Conservation (phyloP, 2,113 vertebrate genomes). For the Sakesphorus luctuosus region DNA sequence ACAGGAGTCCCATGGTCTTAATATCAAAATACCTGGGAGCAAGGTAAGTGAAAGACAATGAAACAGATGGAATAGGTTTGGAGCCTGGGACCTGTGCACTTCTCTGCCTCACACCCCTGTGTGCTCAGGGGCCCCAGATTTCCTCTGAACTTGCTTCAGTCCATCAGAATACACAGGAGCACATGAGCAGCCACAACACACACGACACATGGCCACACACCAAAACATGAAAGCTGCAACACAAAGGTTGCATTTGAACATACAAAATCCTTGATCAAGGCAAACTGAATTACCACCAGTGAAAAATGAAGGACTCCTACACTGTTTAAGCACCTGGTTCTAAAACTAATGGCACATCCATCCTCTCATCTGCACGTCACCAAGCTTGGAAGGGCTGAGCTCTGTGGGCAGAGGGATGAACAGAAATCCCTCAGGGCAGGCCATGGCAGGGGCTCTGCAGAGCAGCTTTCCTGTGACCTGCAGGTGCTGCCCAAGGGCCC, state of each 20-base stretch:
- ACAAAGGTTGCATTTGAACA: neutral
- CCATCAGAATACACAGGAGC: neutral
- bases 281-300: neutral
- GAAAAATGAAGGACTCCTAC: neutral
- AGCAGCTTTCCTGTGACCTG: neutral
- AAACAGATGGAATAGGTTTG: neutral
- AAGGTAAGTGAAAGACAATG: neutral
- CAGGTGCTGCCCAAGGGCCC: neutral
- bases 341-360: neutral
- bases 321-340: neutral
- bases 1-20: neutral
- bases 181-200: neutral
- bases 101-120: neutral
- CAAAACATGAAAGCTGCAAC: neutral
- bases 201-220: accelerated
- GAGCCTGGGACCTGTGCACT: neutral
- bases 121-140: neutral
- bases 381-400: neutral
- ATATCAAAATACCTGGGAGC: neutral
- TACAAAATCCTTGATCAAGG: neutral
- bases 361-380: neutral
- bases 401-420: neutral
- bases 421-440: neutral
- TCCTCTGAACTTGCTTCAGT: neutral
- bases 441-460: accelerated